Conservation (phyloP, 2,113 vertebrate species). For the Rhabdornis inornatus region DNA sequence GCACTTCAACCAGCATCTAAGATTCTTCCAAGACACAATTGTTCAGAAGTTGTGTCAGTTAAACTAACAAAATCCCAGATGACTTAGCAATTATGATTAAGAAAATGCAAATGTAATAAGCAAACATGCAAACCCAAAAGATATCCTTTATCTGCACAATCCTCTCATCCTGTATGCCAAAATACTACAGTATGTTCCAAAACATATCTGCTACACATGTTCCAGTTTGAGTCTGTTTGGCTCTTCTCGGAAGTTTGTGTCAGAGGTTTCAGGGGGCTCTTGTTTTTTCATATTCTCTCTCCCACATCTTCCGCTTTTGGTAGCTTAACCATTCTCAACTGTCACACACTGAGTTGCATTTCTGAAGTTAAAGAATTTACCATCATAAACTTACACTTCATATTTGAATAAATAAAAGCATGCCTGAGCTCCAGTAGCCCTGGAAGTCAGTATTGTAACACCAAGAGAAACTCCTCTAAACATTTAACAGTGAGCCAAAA, state of each 20-base stretch:
- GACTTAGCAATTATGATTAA: neutral
- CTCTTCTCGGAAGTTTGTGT: slow-evolving; percentile 31
- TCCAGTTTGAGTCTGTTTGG: neutral
- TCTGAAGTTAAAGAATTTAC: neutral
- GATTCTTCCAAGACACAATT: neutral
- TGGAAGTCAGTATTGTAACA: neutral
- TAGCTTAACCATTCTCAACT: neutral
- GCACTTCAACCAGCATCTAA: neutral
- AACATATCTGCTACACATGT: neutral
- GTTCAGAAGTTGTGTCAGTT: neutral
- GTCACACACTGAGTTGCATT: neutral
- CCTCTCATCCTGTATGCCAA: slow-evolving; percentile 34
- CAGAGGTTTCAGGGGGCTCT: neutral
- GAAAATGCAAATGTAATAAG: slow-evolving; percentile 29
- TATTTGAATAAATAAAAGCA: neutral
- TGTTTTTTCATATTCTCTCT: neutral
- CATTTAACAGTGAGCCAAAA: neutral
- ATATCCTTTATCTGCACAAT: slow-evolving; percentile 39
- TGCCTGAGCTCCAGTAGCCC: neutral
- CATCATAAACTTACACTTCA: neutral
- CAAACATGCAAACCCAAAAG: slow-evolving; percentile 3
- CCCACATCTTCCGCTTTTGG: neutral
- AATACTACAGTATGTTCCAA: neutral
- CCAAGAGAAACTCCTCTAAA: neutral
- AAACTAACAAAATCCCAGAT: neutral